Evolutionary conservation across 2,797 vertebrate species (phyloP).

Genomic region (Onychomys torridus): DNA sequence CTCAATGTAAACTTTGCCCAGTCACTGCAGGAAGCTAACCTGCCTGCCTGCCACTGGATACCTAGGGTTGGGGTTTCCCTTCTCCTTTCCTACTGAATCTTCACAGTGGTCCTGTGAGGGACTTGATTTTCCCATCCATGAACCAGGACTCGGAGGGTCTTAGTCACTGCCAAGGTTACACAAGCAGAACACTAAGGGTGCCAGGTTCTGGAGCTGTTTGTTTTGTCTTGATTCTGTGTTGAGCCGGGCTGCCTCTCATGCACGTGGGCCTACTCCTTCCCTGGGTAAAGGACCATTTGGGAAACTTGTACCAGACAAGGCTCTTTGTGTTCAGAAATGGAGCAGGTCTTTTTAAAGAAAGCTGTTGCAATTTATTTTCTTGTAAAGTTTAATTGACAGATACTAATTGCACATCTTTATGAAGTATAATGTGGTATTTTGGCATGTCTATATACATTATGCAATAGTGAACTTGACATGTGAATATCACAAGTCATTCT

Average conservation of each 20-base stretch:
- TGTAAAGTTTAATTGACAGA: neutral
- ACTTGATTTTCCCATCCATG: fast-evolving
- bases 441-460: neutral
- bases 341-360: neutral
- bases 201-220: neutral
- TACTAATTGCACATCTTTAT: neutral
- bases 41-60: fast-evolving
- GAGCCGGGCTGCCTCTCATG: neutral
- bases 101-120: neutral
- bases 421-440: neutral
- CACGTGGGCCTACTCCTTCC: neutral
- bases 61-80: fast-evolving
- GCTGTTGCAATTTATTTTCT: neutral
- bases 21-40: neutral
- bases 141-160: neutral
- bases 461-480: neutral
- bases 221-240: neutral
- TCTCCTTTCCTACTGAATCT: fast-evolving
- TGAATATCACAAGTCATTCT: neutral
- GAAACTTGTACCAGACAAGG: neutral
- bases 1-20: neutral
- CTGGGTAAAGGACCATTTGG: neutral
- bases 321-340: neutral
- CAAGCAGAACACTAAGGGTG: neutral
- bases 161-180: neutral